phyloP scores from a whole-genome alignment of 2,888 invertebrate species.

The Diarsia mendica region DNA sequence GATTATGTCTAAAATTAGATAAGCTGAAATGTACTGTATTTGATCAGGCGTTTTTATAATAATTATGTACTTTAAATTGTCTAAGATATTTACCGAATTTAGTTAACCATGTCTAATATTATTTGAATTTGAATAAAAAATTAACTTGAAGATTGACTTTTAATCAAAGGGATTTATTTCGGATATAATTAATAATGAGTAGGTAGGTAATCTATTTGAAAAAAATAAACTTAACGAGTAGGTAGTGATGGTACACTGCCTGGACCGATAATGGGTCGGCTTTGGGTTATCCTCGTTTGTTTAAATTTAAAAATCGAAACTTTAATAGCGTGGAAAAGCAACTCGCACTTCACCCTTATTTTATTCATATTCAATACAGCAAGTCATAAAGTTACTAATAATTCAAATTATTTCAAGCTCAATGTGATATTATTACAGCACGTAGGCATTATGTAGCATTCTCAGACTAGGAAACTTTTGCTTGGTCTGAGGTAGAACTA shows the following conservation, averaged over 20 bases:
- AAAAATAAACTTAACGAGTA: not conserved
- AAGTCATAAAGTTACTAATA: not conserved
- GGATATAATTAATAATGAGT: not conserved
- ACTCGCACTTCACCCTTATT: not conserved
- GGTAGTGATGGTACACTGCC: not conserved
- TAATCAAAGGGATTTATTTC: slow-evolving; percentile 1
- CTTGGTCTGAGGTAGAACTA: too few species aligned
- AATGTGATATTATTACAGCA: not conserved
- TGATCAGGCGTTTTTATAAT: slow-evolving; percentile 14
- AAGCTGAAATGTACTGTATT: slow-evolving; percentile 39
- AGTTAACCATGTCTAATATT: slow-evolving; percentile 41
- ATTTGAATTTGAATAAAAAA: slow-evolving; percentile 56
- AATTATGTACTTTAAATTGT: slow-evolving; percentile 33
- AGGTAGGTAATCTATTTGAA: not conserved
- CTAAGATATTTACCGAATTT: slow-evolving; percentile 46
- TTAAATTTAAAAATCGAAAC: not conserved
- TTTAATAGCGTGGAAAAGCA: not conserved
- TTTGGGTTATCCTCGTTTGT: not conserved
- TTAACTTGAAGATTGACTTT: slow-evolving; percentile 38
- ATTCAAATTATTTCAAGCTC: not conserved
- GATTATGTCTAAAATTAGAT: slow-evolving; percentile 39
- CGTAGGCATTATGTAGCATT: not conserved
- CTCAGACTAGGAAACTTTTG: too few species aligned
- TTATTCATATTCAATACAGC: not conserved
- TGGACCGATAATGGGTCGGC: not conserved